phyloP scores from a whole-genome alignment of 2,113 vertebrate species.

The Coracopsis vasa region DNA sequence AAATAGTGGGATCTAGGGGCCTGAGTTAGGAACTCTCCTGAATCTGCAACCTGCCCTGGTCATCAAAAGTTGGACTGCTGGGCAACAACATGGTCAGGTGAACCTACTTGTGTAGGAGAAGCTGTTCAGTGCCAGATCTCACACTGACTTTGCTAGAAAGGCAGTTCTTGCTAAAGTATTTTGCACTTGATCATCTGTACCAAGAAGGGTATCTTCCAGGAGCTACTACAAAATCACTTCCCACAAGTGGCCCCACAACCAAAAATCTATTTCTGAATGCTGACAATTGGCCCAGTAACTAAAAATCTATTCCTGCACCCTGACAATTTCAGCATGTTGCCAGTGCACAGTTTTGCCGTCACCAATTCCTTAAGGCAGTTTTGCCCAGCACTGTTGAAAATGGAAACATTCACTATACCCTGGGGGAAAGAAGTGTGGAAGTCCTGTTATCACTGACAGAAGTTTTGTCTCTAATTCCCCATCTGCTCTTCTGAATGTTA shows the following conservation, averaged over 20 bases:
- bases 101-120: neutral
- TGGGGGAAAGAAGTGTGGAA: conserved; percentile 24
- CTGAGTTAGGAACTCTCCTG: neutral
- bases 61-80: rapidly evolving
- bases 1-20: neutral
- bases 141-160: neutral
- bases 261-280: neutral
- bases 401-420: neutral
- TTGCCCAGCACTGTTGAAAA: conserved; percentile 9
- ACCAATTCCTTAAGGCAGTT: neutral
- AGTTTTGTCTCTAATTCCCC: conserved; percentile 52
- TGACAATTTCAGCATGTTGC: neutral
- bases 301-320: neutral
- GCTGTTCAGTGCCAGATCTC: neutral
- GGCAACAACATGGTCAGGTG: neutral
- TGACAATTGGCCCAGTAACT: neutral
- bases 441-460: conserved; percentile 33
- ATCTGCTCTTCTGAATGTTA: conserved; percentile 37
- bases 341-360: neutral
- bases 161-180: neutral
- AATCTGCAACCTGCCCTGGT: neutral
- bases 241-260: neutral
- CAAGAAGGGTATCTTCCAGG: neutral
- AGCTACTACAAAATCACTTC: neutral
- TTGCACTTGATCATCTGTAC: neutral